These are phyloP conservation scores for Penaeus japonicus DNA, from an alignment of 1,140 invertebrate genomes.

Conservation along the genomic window DNA sequence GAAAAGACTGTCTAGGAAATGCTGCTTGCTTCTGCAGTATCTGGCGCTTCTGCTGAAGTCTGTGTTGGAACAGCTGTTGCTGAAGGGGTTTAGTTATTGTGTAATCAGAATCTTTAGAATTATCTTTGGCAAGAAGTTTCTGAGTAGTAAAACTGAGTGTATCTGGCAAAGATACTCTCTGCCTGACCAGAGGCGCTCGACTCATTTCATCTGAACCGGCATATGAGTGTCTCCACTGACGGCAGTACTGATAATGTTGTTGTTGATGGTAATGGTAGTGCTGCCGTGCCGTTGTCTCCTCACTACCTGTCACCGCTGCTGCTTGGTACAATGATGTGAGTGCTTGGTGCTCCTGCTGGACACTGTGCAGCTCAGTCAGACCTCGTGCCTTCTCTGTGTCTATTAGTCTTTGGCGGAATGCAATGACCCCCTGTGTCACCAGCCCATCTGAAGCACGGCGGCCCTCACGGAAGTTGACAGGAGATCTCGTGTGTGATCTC, in stretches of 20 bases:
- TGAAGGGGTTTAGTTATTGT: slow-evolving; percentile 68
- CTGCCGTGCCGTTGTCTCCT: slow-evolving; percentile 36
- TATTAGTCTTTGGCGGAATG: slow-evolving; percentile 77
- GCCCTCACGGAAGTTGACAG: slow-evolving; percentile 86
- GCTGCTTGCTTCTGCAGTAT: slow-evolving; percentile 82
- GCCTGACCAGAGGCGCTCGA: slow-evolving; percentile 41
- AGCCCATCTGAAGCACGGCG: slow-evolving; percentile 86
- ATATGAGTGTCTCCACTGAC: slow-evolving; percentile 52
- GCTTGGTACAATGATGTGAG: slow-evolving; percentile 51
- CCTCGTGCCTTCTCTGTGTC: slow-evolving; percentile 81
- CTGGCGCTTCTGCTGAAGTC: slow-evolving; percentile 81
- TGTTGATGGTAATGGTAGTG: slow-evolving; percentile 28
- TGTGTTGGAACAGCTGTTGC: slow-evolving; percentile 78
- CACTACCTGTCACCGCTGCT: slow-evolving; percentile 25
- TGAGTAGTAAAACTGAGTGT: slow-evolving; percentile 40
- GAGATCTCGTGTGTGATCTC: slow-evolving; percentile 76
- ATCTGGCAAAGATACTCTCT: slow-evolving; percentile 50
- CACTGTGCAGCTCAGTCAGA: slow-evolving; percentile 76
- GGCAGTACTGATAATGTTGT: slow-evolving; percentile 40
- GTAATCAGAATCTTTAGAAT: slow-evolving; percentile 33
- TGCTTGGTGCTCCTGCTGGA: slow-evolving; percentile 71
- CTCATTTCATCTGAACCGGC: slow-evolving; percentile 53
- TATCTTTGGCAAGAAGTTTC: slow-evolving; percentile 39
- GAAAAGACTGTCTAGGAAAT: slow-evolving; percentile 65
- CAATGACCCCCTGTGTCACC: slow-evolving; percentile 69